Evolutionary conservation across 2,888 invertebrate genomes (phyloP).

Genomic region (Pemphredon lugubris): DNA sequence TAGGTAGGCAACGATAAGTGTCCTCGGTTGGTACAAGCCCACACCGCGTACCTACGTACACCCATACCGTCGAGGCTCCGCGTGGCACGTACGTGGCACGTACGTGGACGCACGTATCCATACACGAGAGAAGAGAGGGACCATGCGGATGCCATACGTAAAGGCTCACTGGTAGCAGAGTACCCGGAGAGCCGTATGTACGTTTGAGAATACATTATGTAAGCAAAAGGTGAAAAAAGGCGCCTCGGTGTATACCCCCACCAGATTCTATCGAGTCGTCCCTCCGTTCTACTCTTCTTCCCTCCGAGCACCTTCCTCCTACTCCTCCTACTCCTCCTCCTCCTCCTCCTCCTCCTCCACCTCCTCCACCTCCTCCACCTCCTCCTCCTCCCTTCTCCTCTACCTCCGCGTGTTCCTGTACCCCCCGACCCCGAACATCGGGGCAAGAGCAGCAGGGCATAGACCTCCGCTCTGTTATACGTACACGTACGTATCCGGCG

Average conservation of each 20-base stretch:
- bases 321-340: constrained; percentile 12
- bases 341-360: no score
- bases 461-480: constrained; percentile 69
- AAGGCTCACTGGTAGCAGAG: constrained; percentile 51
- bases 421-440: constrained; percentile 43
- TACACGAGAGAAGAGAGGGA: constrained; percentile 6
- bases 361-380: constrained; percentile 23
- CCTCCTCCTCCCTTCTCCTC: constrained; percentile 13
- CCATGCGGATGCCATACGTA: constrained; percentile 54
- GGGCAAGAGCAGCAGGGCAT: constrained; percentile 72
- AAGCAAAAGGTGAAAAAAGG: constrained; percentile 69
- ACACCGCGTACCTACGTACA: constrained; percentile 14
- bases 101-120: constrained; percentile 25
- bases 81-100: neutral
- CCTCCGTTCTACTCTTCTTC: constrained; percentile 32
- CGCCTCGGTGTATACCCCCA: constrained; percentile 58
- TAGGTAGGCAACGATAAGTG: constrained; percentile 50
- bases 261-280: constrained; percentile 55
- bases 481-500: constrained; percentile 62
- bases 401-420: constrained; percentile 42
- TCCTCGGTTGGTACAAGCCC: constrained; percentile 10
- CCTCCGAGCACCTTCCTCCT: constrained; percentile 1
- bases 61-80: no score
- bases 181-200: constrained; percentile 52
- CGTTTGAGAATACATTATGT: constrained; percentile 74